Conservation (phyloP, 2,113 vertebrate species). For the Tetrao urogallus region DNA sequence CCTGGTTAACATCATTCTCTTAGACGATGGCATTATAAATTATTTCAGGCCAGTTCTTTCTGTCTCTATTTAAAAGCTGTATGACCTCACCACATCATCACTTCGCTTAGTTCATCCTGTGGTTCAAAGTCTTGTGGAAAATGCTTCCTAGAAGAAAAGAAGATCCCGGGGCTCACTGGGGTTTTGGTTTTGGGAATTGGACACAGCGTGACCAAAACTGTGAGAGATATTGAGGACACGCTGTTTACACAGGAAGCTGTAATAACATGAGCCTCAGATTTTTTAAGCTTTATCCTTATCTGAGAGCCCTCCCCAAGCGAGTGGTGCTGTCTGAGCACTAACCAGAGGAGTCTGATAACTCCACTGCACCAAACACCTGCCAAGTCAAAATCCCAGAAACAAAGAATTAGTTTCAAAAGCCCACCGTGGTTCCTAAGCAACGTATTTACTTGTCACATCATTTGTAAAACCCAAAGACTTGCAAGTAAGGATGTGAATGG, state of each 20-base stretch:
- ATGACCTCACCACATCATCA: constrained; percentile 57
- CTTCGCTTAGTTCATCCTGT: constrained; percentile 16
- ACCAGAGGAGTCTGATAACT: constrained; percentile 56
- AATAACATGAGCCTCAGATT: background rate
- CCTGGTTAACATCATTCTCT: constrained; percentile 56
- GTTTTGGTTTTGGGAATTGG: constrained; percentile 57
- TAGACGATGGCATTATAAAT: constrained; percentile 26
- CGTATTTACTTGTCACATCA: constrained; percentile 64
- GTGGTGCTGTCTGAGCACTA: constrained; percentile 18
- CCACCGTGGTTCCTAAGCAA: constrained; percentile 68
- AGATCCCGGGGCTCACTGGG: constrained; percentile 21
- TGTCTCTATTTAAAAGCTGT: constrained; percentile 54
- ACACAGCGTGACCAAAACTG: constrained; percentile 46
- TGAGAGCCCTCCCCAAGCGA: background rate
- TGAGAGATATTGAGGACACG: constrained; percentile 42
- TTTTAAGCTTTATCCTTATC: constrained; percentile 51
- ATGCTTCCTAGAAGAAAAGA: constrained; percentile 50
- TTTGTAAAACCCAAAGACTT: constrained; percentile 61
- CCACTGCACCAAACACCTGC: constrained; percentile 48
- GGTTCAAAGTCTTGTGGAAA: constrained; percentile 51
- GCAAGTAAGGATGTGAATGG: constrained; percentile 52
- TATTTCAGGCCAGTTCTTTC: constrained; percentile 58
- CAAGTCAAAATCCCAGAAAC: constrained; percentile 55
- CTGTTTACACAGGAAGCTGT: background rate
- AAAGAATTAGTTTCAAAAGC: constrained; percentile 60